Conservation (phyloP, 1,140 invertebrate genomes). For the Piezodorus guildinii region DNA sequence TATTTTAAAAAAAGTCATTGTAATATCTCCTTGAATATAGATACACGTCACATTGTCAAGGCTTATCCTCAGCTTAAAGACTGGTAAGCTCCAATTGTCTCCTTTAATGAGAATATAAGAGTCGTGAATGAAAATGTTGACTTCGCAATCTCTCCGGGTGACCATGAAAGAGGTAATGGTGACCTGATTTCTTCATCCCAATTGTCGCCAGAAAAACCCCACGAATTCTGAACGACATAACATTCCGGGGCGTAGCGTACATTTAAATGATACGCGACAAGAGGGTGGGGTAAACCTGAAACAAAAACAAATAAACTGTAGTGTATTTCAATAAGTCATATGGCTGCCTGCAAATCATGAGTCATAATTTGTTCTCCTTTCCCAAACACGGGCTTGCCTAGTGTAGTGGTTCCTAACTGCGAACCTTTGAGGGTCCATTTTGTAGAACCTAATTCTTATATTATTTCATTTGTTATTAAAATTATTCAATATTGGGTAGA, state of each 20-base stretch:
- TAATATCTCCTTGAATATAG: neutral
- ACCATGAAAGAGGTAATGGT: neutral
- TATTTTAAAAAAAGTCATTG: neutral
- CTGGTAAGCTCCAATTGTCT: neutral
- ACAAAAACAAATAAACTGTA: too few species aligned
- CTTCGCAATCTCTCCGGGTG: neutral
- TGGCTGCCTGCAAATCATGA: too few species aligned
- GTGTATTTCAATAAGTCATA: too few species aligned
- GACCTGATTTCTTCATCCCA: slow-evolving; percentile 8
- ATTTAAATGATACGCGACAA: neutral
- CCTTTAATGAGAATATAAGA: neutral
- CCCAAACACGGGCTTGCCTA: too few species aligned
- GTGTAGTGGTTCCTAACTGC: too few species aligned
- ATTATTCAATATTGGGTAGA: too few species aligned
- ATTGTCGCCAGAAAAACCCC: neutral
- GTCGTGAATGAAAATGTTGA: neutral
- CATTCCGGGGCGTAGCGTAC: neutral
- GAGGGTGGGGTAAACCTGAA: neutral
- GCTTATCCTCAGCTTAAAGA: neutral
- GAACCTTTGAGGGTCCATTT: too few species aligned
- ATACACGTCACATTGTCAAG: neutral
- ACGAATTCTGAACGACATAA: neutral
- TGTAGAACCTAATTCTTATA: too few species aligned
- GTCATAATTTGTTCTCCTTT: too few species aligned
- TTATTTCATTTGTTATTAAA: too few species aligned